Conservation (phyloP, 2,888 invertebrate genomes). For the Cerastis rubricosa region DNA sequence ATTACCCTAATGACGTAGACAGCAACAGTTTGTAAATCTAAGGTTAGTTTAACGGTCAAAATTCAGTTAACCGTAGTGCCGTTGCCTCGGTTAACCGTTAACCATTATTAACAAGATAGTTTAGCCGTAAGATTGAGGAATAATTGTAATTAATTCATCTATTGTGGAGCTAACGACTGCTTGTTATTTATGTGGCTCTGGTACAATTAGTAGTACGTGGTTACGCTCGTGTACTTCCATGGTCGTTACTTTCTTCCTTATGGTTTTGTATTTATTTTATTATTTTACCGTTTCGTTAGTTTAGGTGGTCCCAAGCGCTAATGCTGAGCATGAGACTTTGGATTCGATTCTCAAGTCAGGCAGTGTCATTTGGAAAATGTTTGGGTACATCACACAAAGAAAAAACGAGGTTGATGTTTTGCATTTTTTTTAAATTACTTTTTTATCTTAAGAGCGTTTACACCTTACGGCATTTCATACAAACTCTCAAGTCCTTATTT, state of each 20-base stretch:
- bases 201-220: conserved; percentile 49
- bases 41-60: conserved; percentile 61
- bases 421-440: no score
- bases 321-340: neutral
- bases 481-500: no score
- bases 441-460: no score
- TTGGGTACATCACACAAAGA: neutral
- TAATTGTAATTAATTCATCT: conserved; percentile 66
- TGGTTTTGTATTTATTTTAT: neutral
- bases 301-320: neutral
- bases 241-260: conserved; percentile 8
- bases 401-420: no score
- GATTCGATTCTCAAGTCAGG: neutral
- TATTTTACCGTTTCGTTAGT: neutral
- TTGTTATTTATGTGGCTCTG: conserved; percentile 43
- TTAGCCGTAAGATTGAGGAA: conserved; percentile 63
- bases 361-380: neutral
- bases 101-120: conserved; percentile 64
- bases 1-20: conserved; percentile 31
- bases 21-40: conserved; percentile 47
- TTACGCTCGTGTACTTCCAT: conserved; percentile 47
- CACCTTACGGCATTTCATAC: no score
- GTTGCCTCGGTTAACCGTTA: conserved; percentile 63
- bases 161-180: conserved; percentile 52
- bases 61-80: conserved; percentile 64